Conservation (phyloP, 2,888 invertebrate genomes). For the Uropetala carovei region DNA sequence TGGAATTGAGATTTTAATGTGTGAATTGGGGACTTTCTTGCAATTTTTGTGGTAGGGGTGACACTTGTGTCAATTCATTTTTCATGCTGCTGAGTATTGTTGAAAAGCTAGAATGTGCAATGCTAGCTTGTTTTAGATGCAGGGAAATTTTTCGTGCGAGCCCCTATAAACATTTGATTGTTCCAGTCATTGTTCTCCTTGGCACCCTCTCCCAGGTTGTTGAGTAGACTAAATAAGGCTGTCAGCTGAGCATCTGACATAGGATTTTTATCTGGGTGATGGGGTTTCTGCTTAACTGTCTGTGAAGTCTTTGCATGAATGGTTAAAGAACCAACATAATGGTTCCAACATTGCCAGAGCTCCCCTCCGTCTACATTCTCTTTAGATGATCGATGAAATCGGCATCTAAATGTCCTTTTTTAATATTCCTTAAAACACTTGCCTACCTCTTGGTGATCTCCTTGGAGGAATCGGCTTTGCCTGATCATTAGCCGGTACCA, state of each 20-base stretch:
- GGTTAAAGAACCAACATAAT: conserved; percentile 54
- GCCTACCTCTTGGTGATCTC: conserved; percentile 64
- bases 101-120: conserved; percentile 60
- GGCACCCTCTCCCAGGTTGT: conserved; percentile 61
- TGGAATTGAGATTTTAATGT: conserved; percentile 39
- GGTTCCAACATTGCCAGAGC: conserved; percentile 63
- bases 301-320: conserved; percentile 64
- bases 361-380: conserved; percentile 64
- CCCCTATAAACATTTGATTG: conserved; percentile 61
- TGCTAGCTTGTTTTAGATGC: conserved; percentile 63
- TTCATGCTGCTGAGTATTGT: conserved; percentile 58
- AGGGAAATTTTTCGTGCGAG: conserved; percentile 58
- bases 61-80: conserved; percentile 36
- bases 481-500: conserved; percentile 64
- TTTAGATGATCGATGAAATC: conserved; percentile 59
- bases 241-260: conserved; percentile 61
- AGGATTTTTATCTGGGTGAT: conserved; percentile 60
- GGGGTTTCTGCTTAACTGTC: conserved; percentile 63
- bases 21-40: conserved; percentile 51
- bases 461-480: conserved; percentile 64
- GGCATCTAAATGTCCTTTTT: conserved; percentile 64
- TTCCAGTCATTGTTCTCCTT: conserved; percentile 57
- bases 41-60: conserved; percentile 41
- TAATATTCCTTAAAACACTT: conserved; percentile 64
- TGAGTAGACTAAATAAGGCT: conserved; percentile 53